Conservation (phyloP, 1,140 invertebrate genomes). For the Pararge aegeria region DNA sequence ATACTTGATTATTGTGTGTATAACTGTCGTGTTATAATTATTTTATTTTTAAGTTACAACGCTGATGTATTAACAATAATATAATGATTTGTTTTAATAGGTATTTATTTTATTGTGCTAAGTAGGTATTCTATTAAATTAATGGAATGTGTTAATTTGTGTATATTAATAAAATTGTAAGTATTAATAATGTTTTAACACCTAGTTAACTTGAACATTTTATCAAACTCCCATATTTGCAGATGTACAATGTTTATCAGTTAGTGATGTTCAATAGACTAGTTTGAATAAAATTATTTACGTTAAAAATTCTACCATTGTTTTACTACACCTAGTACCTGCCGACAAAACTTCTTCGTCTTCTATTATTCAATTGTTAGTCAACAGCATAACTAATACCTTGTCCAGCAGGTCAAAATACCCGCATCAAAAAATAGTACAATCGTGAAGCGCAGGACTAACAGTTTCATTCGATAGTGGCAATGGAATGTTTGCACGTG, state of each 20-base stretch:
- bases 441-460: too few species aligned
- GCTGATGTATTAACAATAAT: slow-evolving; percentile 65
- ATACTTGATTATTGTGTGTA: slow-evolving; percentile 25
- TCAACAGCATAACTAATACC: too few species aligned
- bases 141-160: slow-evolving; percentile 64
- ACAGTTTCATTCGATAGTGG: too few species aligned
- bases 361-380: too few species aligned
- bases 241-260: slow-evolving; percentile 78
- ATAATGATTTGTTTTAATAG: slow-evolving; percentile 65
- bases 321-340: slow-evolving; percentile 36
- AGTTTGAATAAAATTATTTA: slow-evolving; percentile 80
- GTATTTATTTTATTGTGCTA: slow-evolving; percentile 71
- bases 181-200: slow-evolving; percentile 60
- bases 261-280: slow-evolving; percentile 80
- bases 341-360: not conserved
- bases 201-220: slow-evolving; percentile 57
- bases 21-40: slow-evolving; percentile 27
- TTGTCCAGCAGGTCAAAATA: too few species aligned
- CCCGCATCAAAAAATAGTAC: too few species aligned
- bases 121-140: slow-evolving; percentile 71
- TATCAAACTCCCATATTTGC: slow-evolving; percentile 72
- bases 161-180: slow-evolving; percentile 67
- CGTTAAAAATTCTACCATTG: slow-evolving; percentile 72
- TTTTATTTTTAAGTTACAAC: slow-evolving; percentile 46
- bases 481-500: too few species aligned